Conservation (phyloP, 2,113 vertebrate species). For the Alouatta palliata region DNA sequence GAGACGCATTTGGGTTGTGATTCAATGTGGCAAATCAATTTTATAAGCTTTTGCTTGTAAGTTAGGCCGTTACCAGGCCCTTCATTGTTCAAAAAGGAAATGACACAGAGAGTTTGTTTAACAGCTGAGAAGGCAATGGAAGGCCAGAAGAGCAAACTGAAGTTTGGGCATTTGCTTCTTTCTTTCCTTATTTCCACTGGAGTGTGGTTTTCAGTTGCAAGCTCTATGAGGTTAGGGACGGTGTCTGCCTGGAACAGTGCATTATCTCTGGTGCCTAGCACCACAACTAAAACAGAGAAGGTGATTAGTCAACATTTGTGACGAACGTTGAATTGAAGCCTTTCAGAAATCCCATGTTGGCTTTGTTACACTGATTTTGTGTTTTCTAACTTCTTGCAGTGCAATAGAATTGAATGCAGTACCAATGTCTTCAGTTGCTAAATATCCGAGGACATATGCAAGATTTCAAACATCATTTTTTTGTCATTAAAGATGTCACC, state of each 20-base stretch:
- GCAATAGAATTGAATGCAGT: neutral
- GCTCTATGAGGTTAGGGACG: neutral
- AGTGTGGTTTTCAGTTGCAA: neutral
- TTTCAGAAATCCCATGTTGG: constrained; percentile 4
- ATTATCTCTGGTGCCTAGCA: neutral
- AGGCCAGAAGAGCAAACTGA: neutral
- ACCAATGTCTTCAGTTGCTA: neutral
- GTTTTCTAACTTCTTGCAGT: constrained; percentile 26
- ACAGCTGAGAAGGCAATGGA: neutral
- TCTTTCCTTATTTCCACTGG: neutral
- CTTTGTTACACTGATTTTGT: neutral
- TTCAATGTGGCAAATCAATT: constrained; percentile 17
- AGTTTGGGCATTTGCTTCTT: neutral
- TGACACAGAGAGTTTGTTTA: neutral
- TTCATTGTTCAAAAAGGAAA: constrained; percentile 28
- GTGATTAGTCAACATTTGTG: neutral
- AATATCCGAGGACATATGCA: neutral
- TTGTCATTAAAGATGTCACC: neutral
- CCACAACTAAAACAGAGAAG: neutral
- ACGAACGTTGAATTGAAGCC: neutral
- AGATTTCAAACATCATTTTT: constrained; percentile 39
- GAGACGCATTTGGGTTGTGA: neutral
- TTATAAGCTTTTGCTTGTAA: constrained; percentile 10
- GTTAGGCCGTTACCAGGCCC: neutral
- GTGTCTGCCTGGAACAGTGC: neutral